Base-by-base conservation (phyloP, 53 echinoderm and acorn worm species). In the Echinometra lucunter region DNA sequence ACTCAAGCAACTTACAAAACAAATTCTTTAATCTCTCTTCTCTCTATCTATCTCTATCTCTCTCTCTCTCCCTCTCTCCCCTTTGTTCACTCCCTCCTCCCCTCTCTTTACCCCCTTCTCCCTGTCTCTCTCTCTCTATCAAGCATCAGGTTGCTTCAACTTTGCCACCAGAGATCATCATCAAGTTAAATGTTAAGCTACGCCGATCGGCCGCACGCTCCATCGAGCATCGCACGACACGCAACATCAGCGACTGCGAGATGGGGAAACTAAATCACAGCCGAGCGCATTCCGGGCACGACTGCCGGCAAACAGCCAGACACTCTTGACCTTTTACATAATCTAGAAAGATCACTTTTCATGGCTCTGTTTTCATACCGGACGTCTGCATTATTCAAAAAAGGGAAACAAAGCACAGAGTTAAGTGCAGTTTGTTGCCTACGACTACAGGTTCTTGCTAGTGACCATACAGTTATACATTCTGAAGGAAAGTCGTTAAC, bases 251-350 rank as follows among this genome's bases (percentile, higher is more conserved):
- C 42, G 78, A 42, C 30, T 78, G 35, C 40, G 7, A 21, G 23
- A 78, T 78, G 78, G 42, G 21, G 78, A 12, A 78, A 78, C 78
- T 7, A 3, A 78, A 78, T 78, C 78, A 40, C 21, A 7, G 78
- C 38, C 42, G 78, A 78, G 42, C 17, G 42, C 17, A 78, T 78
- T 78, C 78, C 42, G 42, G 42, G 35, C 78, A 78, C 78, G 78
- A 40, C 42, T 78, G 78, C 35, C 38, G 38, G 38, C 40, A 42
- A 19, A 78, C 78, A 42, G 38, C 17, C 38, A 78, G 42, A 78
- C 78, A 78, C 38, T 78, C 78, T 78, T 78, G 78, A 78, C 78
- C 40, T 78, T 40, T 38, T 18, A 78, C 78, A 78, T 78, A 78
- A 78, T 78, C 78, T 78, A 42, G 21, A 78, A 38, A 78, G 78